Conservation (phyloP, 2,888 invertebrate genomes). For the Xestia c-nigrum region DNA sequence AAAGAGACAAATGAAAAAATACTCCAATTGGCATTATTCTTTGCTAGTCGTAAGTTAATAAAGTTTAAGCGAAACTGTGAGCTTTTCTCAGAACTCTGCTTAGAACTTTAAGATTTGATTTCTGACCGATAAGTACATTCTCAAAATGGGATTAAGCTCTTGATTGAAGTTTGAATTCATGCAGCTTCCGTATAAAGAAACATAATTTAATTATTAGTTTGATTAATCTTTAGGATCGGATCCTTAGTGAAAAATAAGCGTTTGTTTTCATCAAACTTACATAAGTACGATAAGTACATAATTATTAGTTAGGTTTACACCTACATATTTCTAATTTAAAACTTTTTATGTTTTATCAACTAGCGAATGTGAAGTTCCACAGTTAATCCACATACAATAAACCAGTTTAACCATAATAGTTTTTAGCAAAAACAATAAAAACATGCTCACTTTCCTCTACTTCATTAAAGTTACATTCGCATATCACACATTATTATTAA, state of each 20-base stretch:
- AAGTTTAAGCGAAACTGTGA: background rate
- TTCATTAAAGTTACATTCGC: background rate
- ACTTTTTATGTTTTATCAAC: background rate
- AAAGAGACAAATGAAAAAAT: slow-evolving; percentile 9
- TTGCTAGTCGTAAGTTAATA: background rate
- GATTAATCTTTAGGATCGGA: background rate
- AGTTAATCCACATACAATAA: slow-evolving; percentile 10
- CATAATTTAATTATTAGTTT: background rate
- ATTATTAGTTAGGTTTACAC: background rate
- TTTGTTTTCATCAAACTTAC: background rate
- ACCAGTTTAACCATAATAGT: background rate
- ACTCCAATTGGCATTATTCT: background rate
- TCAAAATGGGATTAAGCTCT: background rate
- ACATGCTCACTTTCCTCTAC: slow-evolving; percentile 2
- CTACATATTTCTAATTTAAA: background rate
- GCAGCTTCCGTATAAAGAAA: background rate
- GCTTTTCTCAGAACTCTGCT: background rate
- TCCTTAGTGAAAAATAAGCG: background rate
- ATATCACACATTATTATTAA: background rate
- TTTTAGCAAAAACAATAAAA: slow-evolving; percentile 1
- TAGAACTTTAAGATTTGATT: slow-evolving; percentile 2
- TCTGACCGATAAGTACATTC: background rate
- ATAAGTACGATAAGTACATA: background rate
- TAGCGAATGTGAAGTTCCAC: background rate
- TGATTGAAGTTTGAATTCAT: background rate